These are phyloP conservation scores for Lepilemur septentrionalis DNA, from an alignment of 2,797 vertebrate genomes.

Conservation along the genomic window DNA sequence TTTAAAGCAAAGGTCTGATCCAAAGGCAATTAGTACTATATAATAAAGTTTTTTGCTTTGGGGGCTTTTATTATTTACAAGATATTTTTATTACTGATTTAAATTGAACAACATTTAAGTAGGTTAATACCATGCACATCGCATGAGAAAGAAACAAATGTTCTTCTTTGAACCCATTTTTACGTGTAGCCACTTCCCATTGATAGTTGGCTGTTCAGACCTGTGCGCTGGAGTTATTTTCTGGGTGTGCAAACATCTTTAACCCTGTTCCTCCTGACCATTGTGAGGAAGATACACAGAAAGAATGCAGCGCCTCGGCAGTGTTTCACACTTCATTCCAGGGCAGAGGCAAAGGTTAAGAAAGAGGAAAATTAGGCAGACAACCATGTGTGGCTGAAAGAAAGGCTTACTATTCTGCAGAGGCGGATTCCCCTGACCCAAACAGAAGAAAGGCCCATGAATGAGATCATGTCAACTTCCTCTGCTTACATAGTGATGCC, in stretches of 20 bases:
- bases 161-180: constrained; percentile 7
- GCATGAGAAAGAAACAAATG: fast-evolving
- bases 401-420: constrained; percentile 65
- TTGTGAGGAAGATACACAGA: constrained; percentile 62
- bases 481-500: constrained; percentile 73
- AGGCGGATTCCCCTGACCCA: constrained; percentile 44
- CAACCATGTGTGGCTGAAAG: constrained; percentile 71
- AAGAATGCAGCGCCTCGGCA: constrained; percentile 60
- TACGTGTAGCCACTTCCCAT: background rate
- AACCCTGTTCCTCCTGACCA: constrained; percentile 35
- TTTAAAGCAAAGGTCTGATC: constrained; percentile 69
- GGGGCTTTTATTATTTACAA: constrained; percentile 78
- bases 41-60: constrained; percentile 79
- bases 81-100: constrained; percentile 72
- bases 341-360: constrained; percentile 78
- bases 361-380: constrained; percentile 80
- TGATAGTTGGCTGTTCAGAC: background rate
- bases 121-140: background rate
- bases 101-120: background rate
- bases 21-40: constrained; percentile 74
- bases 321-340: constrained; percentile 71
- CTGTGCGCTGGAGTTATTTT: background rate
- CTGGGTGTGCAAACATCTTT: constrained; percentile 67
- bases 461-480: constrained; percentile 83
- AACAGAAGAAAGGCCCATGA: constrained; percentile 73